phyloP scores from a whole-genome alignment of 2,113 vertebrate genomes.

The Syrmaticus mikado region DNA sequence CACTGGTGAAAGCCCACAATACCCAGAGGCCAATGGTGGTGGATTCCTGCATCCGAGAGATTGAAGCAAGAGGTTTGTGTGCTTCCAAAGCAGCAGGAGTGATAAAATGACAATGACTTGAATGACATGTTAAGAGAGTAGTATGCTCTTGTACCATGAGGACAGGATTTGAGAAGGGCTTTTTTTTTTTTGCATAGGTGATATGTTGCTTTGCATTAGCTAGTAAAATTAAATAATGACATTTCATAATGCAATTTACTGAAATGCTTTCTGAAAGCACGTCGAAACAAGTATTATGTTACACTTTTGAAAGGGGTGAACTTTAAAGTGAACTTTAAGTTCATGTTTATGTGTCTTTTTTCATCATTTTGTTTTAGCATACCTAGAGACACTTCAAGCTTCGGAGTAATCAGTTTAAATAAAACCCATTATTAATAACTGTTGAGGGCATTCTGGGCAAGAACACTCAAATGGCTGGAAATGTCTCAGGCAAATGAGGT shows the following conservation, averaged over 20 bases:
- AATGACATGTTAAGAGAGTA: rapidly evolving
- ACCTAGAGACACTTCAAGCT: slow-evolving; percentile 11
- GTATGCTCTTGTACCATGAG: not conserved
- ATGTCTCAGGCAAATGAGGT: not conserved
- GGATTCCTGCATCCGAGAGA: slow-evolving; percentile 96
- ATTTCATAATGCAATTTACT: slow-evolving; percentile 30
- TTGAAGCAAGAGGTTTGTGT: slow-evolving; percentile 92
- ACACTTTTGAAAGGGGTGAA: slow-evolving; percentile 53
- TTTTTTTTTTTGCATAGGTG: not conserved
- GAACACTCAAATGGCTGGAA: not conserved
- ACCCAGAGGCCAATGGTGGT: slow-evolving; percentile 94
- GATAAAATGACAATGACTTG: not conserved
- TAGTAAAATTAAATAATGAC: slow-evolving; percentile 27
- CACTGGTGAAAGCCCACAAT: slow-evolving; percentile 96
- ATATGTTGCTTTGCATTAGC: slow-evolving; percentile 24
- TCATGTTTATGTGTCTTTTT: slow-evolving; percentile 28
- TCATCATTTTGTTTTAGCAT: slow-evolving; percentile 29
- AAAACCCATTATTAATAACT: slow-evolving; percentile 23
- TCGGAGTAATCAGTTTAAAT: slow-evolving; percentile 32
- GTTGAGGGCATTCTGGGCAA: not conserved
- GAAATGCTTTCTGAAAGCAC: slow-evolving; percentile 44
- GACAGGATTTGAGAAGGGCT: not conserved
- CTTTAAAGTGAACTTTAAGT: slow-evolving; percentile 55
- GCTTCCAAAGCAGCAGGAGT: not conserved
- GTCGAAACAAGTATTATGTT: slow-evolving; percentile 25